Base-by-base conservation (phyloP, 2,797 vertebrate genomes). In the Syngnathus rostellatus region DNA sequence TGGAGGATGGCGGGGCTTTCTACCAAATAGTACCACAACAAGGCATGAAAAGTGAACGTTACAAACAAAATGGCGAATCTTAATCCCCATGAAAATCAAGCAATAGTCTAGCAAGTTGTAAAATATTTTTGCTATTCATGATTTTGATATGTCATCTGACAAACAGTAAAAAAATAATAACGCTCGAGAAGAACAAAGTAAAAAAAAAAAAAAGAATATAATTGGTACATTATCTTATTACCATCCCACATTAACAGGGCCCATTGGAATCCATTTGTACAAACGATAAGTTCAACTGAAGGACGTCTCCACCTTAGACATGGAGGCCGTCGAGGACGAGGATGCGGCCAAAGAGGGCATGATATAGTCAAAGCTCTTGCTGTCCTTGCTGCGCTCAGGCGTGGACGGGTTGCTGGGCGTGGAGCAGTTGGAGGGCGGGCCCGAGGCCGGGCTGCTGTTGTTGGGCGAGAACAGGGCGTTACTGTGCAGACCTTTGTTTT, bases 361-460 rank as follows among this genome's bases (percentile, higher is more conserved):
- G 79, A 84, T 90, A 82, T 81, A 87, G 81, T 90, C 88, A 71
- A 81, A 73, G 82, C 84, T 90, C 65, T 70, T 72, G 74, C 81
- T 84, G 77, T 80, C 85, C 21, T 38, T 8, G 76, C 71, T 70
- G 39, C 77, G 86, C 53, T 75, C 79, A 46, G 90, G 89, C 0
- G 82, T 84, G 0, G 89, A 90, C 0, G 79, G 83, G 68, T 76
- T 81, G 1, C 86, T 83, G 6, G 91, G 90, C 0, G 89, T 92
- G 81, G 89, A 92, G 81, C 89, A 91, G 80, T 90, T 89, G 74
- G 92, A 92, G 46, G 90, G 85, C 0, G 87, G 83, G 17, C 83
- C 87, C 4, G 40, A 25, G 21, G 12, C 83, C 11, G 86, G 78
- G 78, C 86, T 90, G 87, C 90, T 90, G 25, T 76, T 76, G 65